phyloP scores from a whole-genome alignment of 2,113 vertebrate species.

The Hyperopisus bebe region DNA sequence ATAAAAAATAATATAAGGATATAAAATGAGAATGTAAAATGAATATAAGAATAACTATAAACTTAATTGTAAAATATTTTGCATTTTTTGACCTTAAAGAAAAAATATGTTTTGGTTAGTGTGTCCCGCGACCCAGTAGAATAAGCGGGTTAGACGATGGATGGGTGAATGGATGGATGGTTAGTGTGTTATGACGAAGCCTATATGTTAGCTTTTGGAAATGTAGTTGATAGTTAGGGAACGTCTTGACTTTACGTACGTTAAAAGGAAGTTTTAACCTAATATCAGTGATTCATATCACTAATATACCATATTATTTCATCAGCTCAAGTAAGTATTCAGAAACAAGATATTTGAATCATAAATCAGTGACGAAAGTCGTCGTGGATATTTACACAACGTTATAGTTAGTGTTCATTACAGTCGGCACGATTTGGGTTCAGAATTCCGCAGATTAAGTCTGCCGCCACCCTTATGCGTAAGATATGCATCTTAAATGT shows the following conservation, averaged over 20 bases:
- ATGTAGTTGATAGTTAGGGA: not conserved
- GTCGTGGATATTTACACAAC: not conserved
- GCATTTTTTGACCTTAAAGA: not conserved
- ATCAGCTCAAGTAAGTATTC: not conserved
- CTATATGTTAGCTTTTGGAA: not conserved
- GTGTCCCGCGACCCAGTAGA: too few relatives aligned
- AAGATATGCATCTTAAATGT: not conserved
- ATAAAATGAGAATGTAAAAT: not conserved
- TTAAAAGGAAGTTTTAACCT: not conserved
- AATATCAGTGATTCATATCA: not conserved
- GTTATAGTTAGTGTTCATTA: not conserved
- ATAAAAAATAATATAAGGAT: not conserved
- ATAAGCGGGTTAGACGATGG: too few relatives aligned
- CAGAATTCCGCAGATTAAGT: not conserved
- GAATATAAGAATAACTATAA: not conserved
- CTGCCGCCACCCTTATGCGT: not conserved
- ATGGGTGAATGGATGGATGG: too few relatives aligned
- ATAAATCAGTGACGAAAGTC: not conserved
- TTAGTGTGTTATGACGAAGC: not conserved
- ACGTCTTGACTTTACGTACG: not conserved
- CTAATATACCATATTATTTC: not conserved
- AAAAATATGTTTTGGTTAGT: not conserved
- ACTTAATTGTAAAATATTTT: not conserved
- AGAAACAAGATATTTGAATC: not conserved
- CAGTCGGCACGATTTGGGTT: not conserved